Evolutionary conservation across 2,797 vertebrate genomes (phyloP).

Genomic region (Anomalospiza imberbis): DNA sequence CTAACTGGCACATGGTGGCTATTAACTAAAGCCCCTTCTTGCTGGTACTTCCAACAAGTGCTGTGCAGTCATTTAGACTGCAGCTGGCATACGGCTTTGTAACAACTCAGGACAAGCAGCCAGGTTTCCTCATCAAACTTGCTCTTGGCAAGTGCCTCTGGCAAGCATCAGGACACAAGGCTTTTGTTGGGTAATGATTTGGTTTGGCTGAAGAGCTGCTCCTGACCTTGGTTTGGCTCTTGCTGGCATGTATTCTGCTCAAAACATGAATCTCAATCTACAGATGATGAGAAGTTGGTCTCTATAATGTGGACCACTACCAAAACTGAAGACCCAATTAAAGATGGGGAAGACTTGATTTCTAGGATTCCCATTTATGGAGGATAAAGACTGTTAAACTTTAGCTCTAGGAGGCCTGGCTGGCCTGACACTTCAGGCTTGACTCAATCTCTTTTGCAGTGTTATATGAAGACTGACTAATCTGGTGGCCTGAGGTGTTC

Average conservation of each 20-base stretch:
- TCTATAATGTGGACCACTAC: neutral
- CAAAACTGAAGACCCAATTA: neutral
- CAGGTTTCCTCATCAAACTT: slow-evolving; percentile 32
- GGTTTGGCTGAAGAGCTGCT: slow-evolving; percentile 11
- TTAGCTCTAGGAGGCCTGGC: neutral
- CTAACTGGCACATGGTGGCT: neutral
- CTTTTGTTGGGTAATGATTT: neutral
- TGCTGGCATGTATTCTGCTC: neutral
- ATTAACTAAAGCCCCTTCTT: slow-evolving; percentile 27
- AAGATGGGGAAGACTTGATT: neutral
- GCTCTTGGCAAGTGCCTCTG: slow-evolving; percentile 3
- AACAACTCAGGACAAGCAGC: neutral
- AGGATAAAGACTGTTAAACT: neutral
- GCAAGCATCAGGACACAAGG: neutral
- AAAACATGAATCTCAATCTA: neutral
- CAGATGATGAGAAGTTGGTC: neutral
- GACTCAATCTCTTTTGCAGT: neutral
- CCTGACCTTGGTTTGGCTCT: neutral
- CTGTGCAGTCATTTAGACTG: neutral
- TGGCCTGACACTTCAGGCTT: neutral
- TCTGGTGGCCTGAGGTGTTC: neutral
- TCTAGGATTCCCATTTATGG: neutral
- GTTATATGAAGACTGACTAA: neutral
- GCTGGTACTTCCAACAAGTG: slow-evolving; percentile 5
- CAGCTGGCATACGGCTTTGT: neutral